Evolutionary conservation across 1,140 invertebrate genomes (phyloP), one percentile per base, ranked within the genome.

Genomic region (Drosophila pandora): DNA sequence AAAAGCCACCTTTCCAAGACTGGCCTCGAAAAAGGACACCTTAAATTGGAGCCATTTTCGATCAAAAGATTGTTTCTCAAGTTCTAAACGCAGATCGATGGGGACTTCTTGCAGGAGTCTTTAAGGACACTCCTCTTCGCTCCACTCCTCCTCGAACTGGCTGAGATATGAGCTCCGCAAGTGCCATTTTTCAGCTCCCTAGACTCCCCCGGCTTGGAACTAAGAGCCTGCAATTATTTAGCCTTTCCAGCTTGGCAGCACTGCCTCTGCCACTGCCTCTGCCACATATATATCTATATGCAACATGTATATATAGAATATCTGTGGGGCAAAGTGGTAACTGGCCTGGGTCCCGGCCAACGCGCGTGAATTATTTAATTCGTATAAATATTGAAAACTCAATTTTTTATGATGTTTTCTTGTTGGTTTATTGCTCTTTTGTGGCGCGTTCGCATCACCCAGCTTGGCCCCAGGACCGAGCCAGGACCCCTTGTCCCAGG

Each of bases 321-420:
- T 22, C 8, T 28, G 17, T 39, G 23, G 41, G 34, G 41, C 5
- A 43, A 17, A 43, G 17, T 41, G 52, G 21, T n/a, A 21, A n/a
- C 65, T 39, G 28, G 39, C 43, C 45, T 53, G 57, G 69, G 52
- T 43, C 41, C 70, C 17, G 65, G 49, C 61, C 73, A 57, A 65
- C 49, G 69, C 70, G 64, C 74, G 79, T 87, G 78, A 87, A 82
- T 87, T 88, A 87, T 87, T 87, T 87, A 88, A 82, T 88, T 88
- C 82, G 82, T 63, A 85, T 88, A 85, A 82, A 85, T 85, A 88
- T 85, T 88, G 82, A 85, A 85, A 85, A 85, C 78, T 88, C 74
- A 58, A 85, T 85, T 85, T 88, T 88, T 85, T 88, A 88, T 82
- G 79, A 71, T 88, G 74, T 82, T 85, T 87, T 71, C 78, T 74